Base-by-base conservation (phyloP, 37 sponge, comb jelly and placozoan species). In the Hexactinellida sp. region DNA sequence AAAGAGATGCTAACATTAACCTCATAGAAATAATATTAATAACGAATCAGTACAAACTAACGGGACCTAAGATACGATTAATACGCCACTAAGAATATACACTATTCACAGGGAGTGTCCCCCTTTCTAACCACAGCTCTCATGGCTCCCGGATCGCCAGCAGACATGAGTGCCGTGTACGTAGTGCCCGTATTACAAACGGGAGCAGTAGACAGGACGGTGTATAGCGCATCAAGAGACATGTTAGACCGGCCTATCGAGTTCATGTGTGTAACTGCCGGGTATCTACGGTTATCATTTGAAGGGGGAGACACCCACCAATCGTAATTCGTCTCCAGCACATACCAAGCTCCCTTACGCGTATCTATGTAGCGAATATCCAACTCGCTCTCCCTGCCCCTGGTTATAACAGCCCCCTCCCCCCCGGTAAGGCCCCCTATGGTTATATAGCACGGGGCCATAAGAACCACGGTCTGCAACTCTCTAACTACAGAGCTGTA, bases 311-410 rank as follows among this genome's bases (percentile, higher is more conserved):
- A 37, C 24, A 16, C 82, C 97, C 97, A 97, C 63, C 90, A 94
- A 84, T 97, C 97, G 82, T 97, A 97, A 83, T 97, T 97, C 7
- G 97, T 97, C 88, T 97, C 93, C 41, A 97, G 86, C 34, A 97
- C 41, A 83, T 85, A 97, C 97, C 97, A 97, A 21, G 82, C 36
- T 13, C 90, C 90, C 36, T 85, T 36, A 9, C 82, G 38, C 0
- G 87, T 55, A 82, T 91, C 84, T 84, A 96, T 25, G 37, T 71
- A 38, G 90, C 89, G 92, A 10, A 88, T n/a, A 51, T 92, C 91
- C 25, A 91, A 23, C 0, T 89, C 92, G 0, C 84, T 54, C 0
- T 84, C 51, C n/a, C 94, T 86, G 41, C 88, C 90, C 36, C 95
- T 54, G 0, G 97, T 97, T 13, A 97, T 97, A 41, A 97, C 91